Conservation (phyloP, 2,888 invertebrate genomes). For the Hirtodrosophila duncani region DNA sequence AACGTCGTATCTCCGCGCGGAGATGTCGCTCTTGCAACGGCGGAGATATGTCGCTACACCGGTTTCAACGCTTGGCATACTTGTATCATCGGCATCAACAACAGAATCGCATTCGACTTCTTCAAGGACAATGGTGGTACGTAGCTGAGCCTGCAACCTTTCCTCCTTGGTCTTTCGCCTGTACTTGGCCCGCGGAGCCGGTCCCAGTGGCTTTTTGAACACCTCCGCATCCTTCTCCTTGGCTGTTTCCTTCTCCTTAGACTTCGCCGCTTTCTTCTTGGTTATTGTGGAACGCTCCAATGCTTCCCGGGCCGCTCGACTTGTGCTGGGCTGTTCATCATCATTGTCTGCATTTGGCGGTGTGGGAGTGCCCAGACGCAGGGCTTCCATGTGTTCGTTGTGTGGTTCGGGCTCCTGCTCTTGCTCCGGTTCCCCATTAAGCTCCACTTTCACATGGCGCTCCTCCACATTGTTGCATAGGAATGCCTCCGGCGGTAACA, state of each 20-base stretch:
- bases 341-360: background rate
- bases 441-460: too few relatives aligned
- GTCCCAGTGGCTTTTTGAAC: slow-evolving; percentile 49
- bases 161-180: background rate
- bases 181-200: slow-evolving; percentile 37
- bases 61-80: slow-evolving; percentile 11
- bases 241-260: accelerated
- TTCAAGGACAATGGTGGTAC: background rate
- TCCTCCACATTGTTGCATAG: too few relatives aligned
- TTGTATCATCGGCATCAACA: background rate
- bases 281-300: background rate
- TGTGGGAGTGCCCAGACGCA: slow-evolving; percentile 4
- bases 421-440: too few relatives aligned
- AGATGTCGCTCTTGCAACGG: too few relatives aligned
- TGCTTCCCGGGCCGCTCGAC: slow-evolving; percentile 10
- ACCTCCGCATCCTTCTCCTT: slow-evolving; percentile 4
- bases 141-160: slow-evolving; percentile 11
- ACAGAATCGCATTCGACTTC: background rate
- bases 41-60: too few relatives aligned
- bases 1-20: too few relatives aligned
- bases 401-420: too few relatives aligned
- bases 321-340: slow-evolving; percentile 23
- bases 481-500: too few relatives aligned
- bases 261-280: background rate
- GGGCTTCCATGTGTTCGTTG: background rate